These are phyloP conservation scores for Zootoca vivipara DNA, from an alignment of 2,113 vertebrate genomes.

Conservation along the genomic window DNA sequence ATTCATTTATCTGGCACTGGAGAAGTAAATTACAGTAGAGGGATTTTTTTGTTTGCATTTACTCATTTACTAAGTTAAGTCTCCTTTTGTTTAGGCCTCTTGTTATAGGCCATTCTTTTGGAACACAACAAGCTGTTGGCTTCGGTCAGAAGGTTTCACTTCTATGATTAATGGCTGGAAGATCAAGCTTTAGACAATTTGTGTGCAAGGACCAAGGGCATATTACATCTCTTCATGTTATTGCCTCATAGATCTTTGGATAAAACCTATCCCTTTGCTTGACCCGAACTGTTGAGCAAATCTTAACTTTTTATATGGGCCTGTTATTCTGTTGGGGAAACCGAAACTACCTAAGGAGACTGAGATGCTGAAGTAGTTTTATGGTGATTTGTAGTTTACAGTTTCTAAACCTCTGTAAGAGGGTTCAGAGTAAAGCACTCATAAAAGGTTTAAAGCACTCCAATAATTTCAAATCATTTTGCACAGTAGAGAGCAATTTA, in stretches of 20 bases:
- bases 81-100: constrained; percentile 2
- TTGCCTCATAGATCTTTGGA: not conserved
- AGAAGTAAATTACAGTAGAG: not conserved
- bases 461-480: constrained; percentile 54
- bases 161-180: not conserved
- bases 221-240: constrained; percentile 24
- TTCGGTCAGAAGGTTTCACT: not conserved
- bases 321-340: constrained; percentile 38
- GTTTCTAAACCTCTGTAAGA: constrained; percentile 12
- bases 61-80: not conserved
- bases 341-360: constrained; percentile 18
- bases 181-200: not conserved
- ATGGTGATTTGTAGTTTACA: constrained; percentile 46
- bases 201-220: not conserved
- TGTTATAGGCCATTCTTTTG: not conserved
- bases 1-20: not conserved
- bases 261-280: not conserved
- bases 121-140: not conserved
- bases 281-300: not conserved
- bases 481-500: constrained; percentile 53
- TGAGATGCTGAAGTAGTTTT: constrained; percentile 15
- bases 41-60: no score
- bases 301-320: constrained; percentile 8
- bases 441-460: constrained; percentile 46
- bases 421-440: constrained; percentile 37